Conservation (phyloP, 2,113 vertebrate genomes). For the Takifugu flavidus region DNA sequence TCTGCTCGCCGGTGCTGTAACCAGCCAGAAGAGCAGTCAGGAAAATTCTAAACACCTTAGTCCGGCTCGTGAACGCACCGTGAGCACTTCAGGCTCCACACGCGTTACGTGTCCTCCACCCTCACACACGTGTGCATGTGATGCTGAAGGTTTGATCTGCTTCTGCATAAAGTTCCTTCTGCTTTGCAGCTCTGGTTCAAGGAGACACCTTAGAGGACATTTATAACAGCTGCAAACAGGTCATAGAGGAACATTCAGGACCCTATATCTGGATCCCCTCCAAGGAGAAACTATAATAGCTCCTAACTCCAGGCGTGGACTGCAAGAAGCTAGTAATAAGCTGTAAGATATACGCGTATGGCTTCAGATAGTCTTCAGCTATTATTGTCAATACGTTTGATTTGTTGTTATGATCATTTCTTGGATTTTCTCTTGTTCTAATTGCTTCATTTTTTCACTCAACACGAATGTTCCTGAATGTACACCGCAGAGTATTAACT, state of each 20-base stretch:
- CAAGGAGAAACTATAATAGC: constrained; percentile 95
- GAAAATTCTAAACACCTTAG: too few relatives aligned
- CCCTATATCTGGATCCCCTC: constrained; percentile 99
- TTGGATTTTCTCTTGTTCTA: constrained; percentile 41
- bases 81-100: too few relatives aligned
- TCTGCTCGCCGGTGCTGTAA: too few relatives aligned
- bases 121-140: neutral
- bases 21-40: too few relatives aligned
- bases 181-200: constrained; percentile 90
- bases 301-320: constrained; percentile 71
- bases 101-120: too few relatives aligned
- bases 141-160: neutral
- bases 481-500: constrained; percentile 70
- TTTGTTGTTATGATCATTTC: constrained; percentile 32
- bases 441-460: constrained; percentile 60
- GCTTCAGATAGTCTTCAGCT: constrained; percentile 83
- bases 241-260: constrained; percentile 98
- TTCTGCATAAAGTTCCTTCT: constrained; percentile 23
- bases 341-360: constrained; percentile 89
- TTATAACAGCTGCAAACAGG: constrained; percentile 97
- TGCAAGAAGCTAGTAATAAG: constrained; percentile 75
- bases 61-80: too few relatives aligned
- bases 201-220: constrained; percentile 97
- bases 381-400: constrained; percentile 76
- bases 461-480: constrained; percentile 78